Evolutionary conservation across 2,888 invertebrate genomes (phyloP).

Genomic region (Oligia latruncula): DNA sequence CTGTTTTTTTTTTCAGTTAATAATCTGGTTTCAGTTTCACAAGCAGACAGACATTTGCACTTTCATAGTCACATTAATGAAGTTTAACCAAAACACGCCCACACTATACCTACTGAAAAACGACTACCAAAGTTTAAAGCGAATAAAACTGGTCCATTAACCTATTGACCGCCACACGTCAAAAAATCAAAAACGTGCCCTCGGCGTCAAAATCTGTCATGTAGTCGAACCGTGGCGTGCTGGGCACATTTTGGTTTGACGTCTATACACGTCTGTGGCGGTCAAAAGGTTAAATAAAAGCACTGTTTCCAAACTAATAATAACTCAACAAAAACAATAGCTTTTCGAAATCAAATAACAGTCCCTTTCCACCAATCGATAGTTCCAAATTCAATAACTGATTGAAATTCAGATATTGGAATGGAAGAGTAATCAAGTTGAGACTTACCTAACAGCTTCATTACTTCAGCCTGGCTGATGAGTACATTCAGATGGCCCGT

Average conservation of each 20-base stretch:
- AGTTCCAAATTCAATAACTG: constrained; percentile 65
- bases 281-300: too few relatives aligned
- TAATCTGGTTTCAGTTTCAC: background rate
- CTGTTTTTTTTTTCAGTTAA: background rate
- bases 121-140: background rate
- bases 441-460: constrained; percentile 94
- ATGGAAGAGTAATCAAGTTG: constrained; percentile 69
- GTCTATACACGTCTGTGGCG: too few relatives aligned
- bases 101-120: background rate
- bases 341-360: constrained; percentile 23
- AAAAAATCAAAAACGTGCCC: too few relatives aligned
- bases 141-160: background rate
- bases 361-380: constrained; percentile 49
- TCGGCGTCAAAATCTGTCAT: too few relatives aligned
- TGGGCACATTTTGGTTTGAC: too few relatives aligned
- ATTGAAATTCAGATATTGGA: constrained; percentile 57
- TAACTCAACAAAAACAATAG: background rate
- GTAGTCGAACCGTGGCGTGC: too few relatives aligned
- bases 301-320: background rate
- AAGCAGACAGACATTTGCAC: too few relatives aligned
- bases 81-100: too few relatives aligned
- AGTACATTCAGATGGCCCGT: constrained; percentile 94
- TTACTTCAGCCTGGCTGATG: constrained; percentile 94
- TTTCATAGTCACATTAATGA: background rate
- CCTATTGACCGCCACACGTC: too few relatives aligned